Conservation (phyloP, 2,888 invertebrate species). For the Orthosia incerta region DNA sequence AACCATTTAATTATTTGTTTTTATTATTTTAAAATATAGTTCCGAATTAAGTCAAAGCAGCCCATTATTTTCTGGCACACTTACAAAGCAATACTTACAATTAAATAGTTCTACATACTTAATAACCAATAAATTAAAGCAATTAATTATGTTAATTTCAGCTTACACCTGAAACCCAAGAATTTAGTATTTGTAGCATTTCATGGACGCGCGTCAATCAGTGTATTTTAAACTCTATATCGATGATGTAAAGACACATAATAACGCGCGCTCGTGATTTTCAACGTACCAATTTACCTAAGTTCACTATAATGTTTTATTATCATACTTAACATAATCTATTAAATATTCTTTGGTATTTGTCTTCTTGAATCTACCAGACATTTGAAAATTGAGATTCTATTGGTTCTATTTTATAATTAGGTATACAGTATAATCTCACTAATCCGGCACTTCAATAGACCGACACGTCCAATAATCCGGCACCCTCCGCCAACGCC, state of each 20-base stretch:
- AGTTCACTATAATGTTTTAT: background rate
- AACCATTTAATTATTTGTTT: conserved; percentile 23
- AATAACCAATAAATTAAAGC: conserved; percentile 3
- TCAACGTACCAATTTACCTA: conserved; percentile 1
- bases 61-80: background rate
- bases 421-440: too few relatives aligned
- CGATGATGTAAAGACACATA: background rate
- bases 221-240: conserved; percentile 1
- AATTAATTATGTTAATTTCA: background rate
- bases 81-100: conserved; percentile 19
- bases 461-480: too few relatives aligned
- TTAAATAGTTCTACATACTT: conserved; percentile 20
- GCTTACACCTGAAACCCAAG: background rate
- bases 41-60: background rate
- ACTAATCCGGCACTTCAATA: too few relatives aligned
- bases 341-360: conserved; percentile 15
- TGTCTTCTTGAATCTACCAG: conserved; percentile 2
- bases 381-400: conserved; percentile 31
- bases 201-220: background rate
- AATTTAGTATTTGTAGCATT: background rate
- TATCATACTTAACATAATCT: background rate
- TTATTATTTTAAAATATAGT: background rate
- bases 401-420: conserved; percentile 29
- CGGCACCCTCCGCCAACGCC: too few relatives aligned
- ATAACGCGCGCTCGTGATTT: conserved; percentile 2